phyloP scores from a whole-genome alignment of 2,113 vertebrate species.

The Indri indri region DNA sequence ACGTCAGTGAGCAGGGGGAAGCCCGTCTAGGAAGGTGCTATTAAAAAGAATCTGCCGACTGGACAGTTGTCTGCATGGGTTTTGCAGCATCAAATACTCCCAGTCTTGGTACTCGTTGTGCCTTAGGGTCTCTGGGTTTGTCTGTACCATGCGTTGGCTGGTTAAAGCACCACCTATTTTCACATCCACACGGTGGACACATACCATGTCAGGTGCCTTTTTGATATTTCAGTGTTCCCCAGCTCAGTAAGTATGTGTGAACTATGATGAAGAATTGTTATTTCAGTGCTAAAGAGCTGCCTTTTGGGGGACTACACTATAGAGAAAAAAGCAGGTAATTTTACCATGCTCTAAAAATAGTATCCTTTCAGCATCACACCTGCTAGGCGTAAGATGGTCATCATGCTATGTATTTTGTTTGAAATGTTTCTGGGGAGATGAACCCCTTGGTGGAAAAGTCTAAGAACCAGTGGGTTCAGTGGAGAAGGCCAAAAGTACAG shows the following conservation, averaged over 20 bases:
- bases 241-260: not conserved
- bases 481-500: not conserved
- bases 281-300: not conserved
- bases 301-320: not conserved
- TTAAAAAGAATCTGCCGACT: not conserved
- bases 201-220: not conserved
- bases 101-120: not conserved
- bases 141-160: not conserved
- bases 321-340: not conserved
- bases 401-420: not conserved
- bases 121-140: not conserved
- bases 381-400: not conserved
- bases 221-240: not conserved
- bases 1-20: not conserved
- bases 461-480: not conserved
- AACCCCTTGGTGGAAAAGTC: not conserved
- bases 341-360: not conserved
- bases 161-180: not conserved
- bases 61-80: not conserved
- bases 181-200: not conserved
- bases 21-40: not conserved
- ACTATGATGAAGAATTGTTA: not conserved
- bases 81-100: not conserved
- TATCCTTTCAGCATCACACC: not conserved
- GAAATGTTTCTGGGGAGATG: conserved; percentile 21